Evolutionary conservation across 2,113 vertebrate genomes (phyloP), one percentile per base, ranked within the genome.

Genomic region (Indicator indicator): DNA sequence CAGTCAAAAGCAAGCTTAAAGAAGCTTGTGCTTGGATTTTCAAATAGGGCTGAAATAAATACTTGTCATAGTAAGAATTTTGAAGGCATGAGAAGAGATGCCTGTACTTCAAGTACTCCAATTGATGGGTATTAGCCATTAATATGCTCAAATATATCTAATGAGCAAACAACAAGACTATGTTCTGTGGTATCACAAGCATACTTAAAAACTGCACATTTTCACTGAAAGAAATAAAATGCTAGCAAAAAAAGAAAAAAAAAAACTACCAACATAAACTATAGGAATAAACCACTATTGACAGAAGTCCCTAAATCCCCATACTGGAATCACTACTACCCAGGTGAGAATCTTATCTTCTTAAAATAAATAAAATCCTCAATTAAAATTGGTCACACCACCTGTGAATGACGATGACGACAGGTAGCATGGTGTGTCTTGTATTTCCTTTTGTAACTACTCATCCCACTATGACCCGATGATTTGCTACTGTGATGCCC

Each of bases 401-500:
- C 97, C 96, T 98, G 95, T 30, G 98, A 98, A 83, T 50, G 90
- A 80, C 83, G 97, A 83, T 24, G 56, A 58, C 89, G 96, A 62
- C 97, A 97, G 56, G 65, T 90, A 71, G 89, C 74, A 30, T 85
- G 90, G 86, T 91, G 94, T 63, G 68, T 97, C 40, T 94, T 98
- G 83, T 89, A 96, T 80, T 96, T 97, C 84, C 97, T 96, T 97
- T 95, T 97, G 88, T 94, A 97, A 86, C 98, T 98, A 97, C 98
- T 98, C 59, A 97, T 97, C 23, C 97, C 96, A 50, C 97, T 97
- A 83, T 95, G 96, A 16, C 98, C 98, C 5, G 98, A 99, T 12
- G 98, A 98, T 96, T 99, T 98, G 98, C 98, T 99, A 96, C 98
- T 98, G 72, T 98, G 96, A 80, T 90, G 92, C 33, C 86, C 95